phyloP scores from a whole-genome alignment of 2,797 vertebrate genomes.

The Cyclura pinguis region DNA sequence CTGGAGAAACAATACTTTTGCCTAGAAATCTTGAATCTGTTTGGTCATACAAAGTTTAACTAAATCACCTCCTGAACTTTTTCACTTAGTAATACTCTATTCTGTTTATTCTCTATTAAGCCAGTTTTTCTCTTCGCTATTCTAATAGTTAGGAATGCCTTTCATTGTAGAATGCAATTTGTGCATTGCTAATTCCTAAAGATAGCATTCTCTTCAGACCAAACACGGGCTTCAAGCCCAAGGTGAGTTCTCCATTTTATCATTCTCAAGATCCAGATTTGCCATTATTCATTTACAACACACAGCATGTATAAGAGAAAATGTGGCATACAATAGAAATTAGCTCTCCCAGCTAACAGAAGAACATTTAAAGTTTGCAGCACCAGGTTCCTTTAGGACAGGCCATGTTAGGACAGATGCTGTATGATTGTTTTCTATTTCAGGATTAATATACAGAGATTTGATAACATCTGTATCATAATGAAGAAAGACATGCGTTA shows the following conservation, averaged over 20 bases:
- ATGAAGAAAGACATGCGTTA: not conserved
- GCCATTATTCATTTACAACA: not conserved
- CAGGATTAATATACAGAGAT: not conserved
- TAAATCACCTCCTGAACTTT: not conserved
- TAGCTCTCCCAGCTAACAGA: not conserved
- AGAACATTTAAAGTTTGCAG: not conserved
- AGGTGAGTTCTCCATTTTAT: not conserved
- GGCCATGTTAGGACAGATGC: not conserved
- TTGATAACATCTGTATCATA: not conserved
- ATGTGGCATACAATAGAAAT: not conserved
- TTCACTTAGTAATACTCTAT: not conserved
- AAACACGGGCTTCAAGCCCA: not conserved
- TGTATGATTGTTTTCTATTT: not conserved
- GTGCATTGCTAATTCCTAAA: not conserved
- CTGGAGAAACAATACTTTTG: too few species aligned
- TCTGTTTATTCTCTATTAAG: not conserved
- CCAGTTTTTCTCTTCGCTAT: not conserved
- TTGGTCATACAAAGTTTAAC: not conserved
- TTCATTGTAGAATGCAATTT: not conserved
- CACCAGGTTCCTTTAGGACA: not conserved
- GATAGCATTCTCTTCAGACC: not conserved
- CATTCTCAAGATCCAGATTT: not conserved
- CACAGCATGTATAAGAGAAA: not conserved
- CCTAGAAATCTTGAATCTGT: not conserved
- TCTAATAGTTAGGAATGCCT: not conserved